These are phyloP conservation scores for Oncorhynchus kisutch DNA, from an alignment of 2,113 vertebrate species.

Conservation along the genomic window DNA sequence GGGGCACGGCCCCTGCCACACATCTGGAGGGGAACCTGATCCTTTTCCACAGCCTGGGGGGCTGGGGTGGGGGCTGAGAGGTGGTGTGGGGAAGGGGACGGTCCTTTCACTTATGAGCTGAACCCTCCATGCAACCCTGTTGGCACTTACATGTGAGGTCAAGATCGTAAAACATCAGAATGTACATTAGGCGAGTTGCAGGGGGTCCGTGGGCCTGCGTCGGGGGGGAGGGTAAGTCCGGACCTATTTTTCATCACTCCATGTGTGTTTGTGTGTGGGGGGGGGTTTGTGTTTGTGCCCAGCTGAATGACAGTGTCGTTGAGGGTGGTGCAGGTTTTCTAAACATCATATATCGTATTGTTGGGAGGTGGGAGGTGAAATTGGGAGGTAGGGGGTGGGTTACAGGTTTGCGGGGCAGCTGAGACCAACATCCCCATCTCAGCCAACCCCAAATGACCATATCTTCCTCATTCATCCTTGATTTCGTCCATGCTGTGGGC, in stretches of 20 bases:
- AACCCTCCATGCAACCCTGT: constrained; percentile 48
- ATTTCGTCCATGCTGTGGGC: constrained; percentile 45
- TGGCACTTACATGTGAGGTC: constrained; percentile 64
- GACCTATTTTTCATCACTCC: constrained; percentile 56
- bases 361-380: constrained; percentile 1
- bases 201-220: constrained; percentile 19
- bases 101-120: constrained; percentile 65
- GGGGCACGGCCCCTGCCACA: constrained; percentile 43
- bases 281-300: background rate
- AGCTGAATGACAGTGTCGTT: background rate
- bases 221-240: background rate
- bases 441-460: constrained; percentile 52
- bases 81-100: constrained; percentile 12
- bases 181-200: constrained; percentile 63
- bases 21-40: constrained; percentile 75
- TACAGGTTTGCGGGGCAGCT: constrained; percentile 46
- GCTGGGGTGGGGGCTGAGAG: constrained; percentile 38
- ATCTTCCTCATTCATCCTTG: constrained; percentile 60
- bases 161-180: constrained; percentile 70
- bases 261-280: background rate
- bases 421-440: constrained; percentile 33
- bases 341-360: constrained; percentile 1
- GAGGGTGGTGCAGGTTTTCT: background rate
- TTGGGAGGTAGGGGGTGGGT: background rate
- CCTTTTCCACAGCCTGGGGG: constrained; percentile 54